Conservation (phyloP, 1,140 invertebrate genomes). For the Drosophila burlai region DNA sequence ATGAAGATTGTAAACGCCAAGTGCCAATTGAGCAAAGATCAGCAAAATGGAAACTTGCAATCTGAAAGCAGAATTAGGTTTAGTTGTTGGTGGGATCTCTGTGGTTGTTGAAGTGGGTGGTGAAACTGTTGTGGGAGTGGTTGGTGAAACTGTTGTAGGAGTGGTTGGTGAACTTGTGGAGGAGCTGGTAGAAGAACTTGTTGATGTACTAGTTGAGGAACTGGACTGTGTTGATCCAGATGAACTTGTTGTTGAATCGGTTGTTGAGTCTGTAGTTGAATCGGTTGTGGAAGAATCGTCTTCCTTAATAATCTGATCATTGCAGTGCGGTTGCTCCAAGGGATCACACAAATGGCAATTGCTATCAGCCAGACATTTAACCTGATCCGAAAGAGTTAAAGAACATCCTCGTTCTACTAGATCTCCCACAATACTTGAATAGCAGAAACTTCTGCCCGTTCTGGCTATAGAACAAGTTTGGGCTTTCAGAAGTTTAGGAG, state of each 20-base stretch:
- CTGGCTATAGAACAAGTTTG: constrained; percentile 57
- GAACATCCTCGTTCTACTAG: constrained; percentile 62
- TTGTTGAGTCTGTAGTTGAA: constrained; percentile 3
- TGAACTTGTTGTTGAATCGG: constrained; percentile 10
- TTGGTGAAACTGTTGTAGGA: constrained; percentile 9
- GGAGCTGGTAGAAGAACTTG: not conserved
- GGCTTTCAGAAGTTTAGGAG: constrained; percentile 28
- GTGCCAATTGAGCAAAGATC: constrained; percentile 47
- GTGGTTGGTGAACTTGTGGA: constrained; percentile 18
- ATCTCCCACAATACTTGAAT: constrained; percentile 31
- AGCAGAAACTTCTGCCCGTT: constrained; percentile 66
- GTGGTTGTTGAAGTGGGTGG: constrained; percentile 30
- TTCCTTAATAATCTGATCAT: constrained; percentile 33
- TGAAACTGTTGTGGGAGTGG: constrained; percentile 5
- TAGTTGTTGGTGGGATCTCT: constrained; percentile 42
- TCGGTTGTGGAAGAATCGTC: constrained; percentile 21
- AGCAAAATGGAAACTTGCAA: constrained; percentile 40
- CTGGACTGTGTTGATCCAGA: constrained; percentile 2
- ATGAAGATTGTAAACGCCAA: constrained; percentile 45
- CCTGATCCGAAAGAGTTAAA: constrained; percentile 50
- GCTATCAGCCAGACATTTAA: constrained; percentile 35
- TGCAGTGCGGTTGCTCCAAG: constrained; percentile 53
- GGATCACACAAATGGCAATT: constrained; percentile 71
- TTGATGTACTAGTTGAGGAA: constrained; percentile 8
- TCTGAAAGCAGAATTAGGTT: constrained; percentile 44